Percentiles rank a stretch among this genome's conserved stretches.
phyloP scores from a whole-genome alignment of 2,888 invertebrate genomes.

The Euproctis similis region DNA sequence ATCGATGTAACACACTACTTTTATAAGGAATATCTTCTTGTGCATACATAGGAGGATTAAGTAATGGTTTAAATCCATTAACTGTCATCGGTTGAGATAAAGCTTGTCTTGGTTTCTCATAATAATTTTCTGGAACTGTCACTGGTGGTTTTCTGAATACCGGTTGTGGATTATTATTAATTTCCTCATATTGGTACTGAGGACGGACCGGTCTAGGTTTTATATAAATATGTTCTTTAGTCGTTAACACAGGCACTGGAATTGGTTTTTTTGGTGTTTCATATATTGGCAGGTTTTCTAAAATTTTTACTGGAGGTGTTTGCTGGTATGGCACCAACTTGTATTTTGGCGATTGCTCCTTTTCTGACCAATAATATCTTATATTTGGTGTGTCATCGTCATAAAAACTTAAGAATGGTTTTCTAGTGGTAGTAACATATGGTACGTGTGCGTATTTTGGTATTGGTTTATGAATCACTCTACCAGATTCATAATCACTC shows the following conservation, averaged over 20 bases:
- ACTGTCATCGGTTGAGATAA: slow-evolving; percentile 44
- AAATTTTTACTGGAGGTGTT: slow-evolving; percentile 53
- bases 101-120: slow-evolving; percentile 45
- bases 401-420: slow-evolving; percentile 47
- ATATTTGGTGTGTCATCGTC: slow-evolving; percentile 42
- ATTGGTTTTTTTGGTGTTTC: slow-evolving; percentile 35
- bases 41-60: slow-evolving; percentile 26
- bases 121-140: slow-evolving; percentile 58
- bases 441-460: slow-evolving; percentile 34
- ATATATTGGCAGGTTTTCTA: slow-evolving; percentile 31
- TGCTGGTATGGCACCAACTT: slow-evolving; percentile 70
- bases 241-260: slow-evolving; percentile 31
- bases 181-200: slow-evolving; percentile 40
- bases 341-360: slow-evolving; percentile 50
- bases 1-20: slow-evolving; percentile 24
- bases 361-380: slow-evolving; percentile 55
- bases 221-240: slow-evolving; percentile 46
- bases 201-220: slow-evolving; percentile 49
- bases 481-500: slow-evolving; percentile 37
- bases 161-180: slow-evolving; percentile 33
- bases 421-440: slow-evolving; percentile 35
- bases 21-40: slow-evolving; percentile 36
- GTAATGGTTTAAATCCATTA: slow-evolving; percentile 59
- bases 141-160: slow-evolving; percentile 37
- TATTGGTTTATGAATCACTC: slow-evolving; percentile 38